phyloP scores from a whole-genome alignment of 1,140 invertebrate species.

The Trachelipus rathkii region DNA sequence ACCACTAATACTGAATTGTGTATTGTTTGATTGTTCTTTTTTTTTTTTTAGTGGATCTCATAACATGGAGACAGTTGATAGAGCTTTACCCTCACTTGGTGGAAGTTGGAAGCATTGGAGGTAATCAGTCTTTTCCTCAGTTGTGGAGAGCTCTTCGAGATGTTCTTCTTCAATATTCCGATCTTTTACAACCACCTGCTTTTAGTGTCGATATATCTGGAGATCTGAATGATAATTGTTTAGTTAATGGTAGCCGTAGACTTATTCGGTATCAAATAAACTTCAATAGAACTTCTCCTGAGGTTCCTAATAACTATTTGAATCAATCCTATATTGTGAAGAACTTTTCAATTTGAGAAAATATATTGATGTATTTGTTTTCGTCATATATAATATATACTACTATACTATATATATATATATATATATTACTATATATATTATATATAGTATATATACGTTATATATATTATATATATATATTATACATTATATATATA shows the following conservation, averaged over 20 bases:
- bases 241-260: conserved; percentile 19
- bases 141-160: conserved; percentile 41
- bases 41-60: conserved; percentile 80
- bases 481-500: too few relatives aligned
- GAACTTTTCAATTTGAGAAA: too few relatives aligned
- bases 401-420: conserved; percentile 10
- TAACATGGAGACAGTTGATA: conserved; percentile 89
- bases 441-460: too few relatives aligned
- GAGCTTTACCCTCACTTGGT: conserved; percentile 84
- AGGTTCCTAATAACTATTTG: too few relatives aligned
- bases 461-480: too few relatives aligned
- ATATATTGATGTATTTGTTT: not conserved
- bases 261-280: conserved; percentile 25
- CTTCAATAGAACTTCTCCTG: not conserved
- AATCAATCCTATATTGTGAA: too few relatives aligned
- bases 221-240: not conserved
- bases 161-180: conserved; percentile 43
- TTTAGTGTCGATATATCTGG: not conserved
- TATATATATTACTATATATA: too few relatives aligned
- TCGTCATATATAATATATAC: not conserved
- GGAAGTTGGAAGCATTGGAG: conserved; percentile 48
- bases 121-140: conserved; percentile 35
- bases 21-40: too few relatives aligned
- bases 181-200: conserved; percentile 39
- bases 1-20: too few relatives aligned